Evolutionary conservation across 2,888 invertebrate species (phyloP).

Genomic region (Chrysolina haemoptera): DNA sequence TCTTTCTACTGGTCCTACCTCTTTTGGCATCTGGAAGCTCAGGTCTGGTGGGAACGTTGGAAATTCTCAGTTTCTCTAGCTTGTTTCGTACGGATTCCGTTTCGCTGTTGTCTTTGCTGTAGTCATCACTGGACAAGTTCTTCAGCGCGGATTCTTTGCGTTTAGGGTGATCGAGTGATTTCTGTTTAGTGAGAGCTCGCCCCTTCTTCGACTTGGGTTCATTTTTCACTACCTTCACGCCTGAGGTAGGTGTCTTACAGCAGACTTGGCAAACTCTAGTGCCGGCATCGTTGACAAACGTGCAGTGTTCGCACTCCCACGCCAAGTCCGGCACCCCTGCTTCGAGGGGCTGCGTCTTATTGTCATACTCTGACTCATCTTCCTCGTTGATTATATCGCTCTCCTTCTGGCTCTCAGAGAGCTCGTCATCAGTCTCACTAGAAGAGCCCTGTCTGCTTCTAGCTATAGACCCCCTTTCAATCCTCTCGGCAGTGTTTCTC

Average conservation of each 20-base stretch:
- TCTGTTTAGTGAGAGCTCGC: conserved; percentile 32
- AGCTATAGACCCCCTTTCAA: conserved; percentile 57
- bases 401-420: conserved; percentile 58
- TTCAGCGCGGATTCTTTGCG: conserved; percentile 34
- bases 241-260: conserved; percentile 82
- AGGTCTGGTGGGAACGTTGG: conserved; percentile 44
- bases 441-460: conserved; percentile 60
- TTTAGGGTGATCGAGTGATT: conserved; percentile 40
- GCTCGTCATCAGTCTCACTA: conserved; percentile 62
- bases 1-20: conserved; percentile 82
- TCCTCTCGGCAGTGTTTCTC: conserved; percentile 55
- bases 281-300: conserved; percentile 87
- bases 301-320: conserved; percentile 94
- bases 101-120: conserved; percentile 68
- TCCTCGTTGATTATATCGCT: conserved; percentile 57
- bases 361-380: conserved; percentile 61
- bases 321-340: conserved; percentile 71
- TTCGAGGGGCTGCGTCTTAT: conserved; percentile 59
- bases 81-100: conserved; percentile 67
- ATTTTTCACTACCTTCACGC: conserved; percentile 53
- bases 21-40: conserved; percentile 62
- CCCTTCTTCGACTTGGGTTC: conserved; percentile 38
- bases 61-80: conserved; percentile 62
- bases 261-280: conserved; percentile 88
- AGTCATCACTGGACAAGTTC: conserved; percentile 65